Percentiles rank a stretch among this genome's conserved stretches.
Evolutionary conservation across 64 coral and sea anemone species (phyloP).

Genomic region (Stichodactyla mertensii): DNA sequence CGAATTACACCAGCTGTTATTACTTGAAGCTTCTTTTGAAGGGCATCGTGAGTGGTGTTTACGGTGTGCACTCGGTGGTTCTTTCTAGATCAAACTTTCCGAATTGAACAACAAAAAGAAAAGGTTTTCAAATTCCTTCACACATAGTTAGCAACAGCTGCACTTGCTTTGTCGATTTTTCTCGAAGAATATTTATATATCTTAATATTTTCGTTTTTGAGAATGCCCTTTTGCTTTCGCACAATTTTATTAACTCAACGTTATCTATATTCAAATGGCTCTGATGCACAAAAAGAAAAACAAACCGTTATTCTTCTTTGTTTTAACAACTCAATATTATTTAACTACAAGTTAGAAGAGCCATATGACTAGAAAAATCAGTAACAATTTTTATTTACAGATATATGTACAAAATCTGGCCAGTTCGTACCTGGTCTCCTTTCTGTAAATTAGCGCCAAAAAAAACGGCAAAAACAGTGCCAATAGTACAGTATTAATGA

Average conservation of each 20-base stretch:
- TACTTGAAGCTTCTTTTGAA: too few relatives aligned
- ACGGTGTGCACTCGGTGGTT: not conserved
- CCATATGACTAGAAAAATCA: not conserved
- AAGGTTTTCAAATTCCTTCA: not conserved
- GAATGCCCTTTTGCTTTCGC: not conserved
- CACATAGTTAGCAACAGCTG: not conserved
- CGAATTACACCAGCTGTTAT: too few relatives aligned
- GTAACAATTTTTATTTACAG: not conserved
- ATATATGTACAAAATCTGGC: not conserved
- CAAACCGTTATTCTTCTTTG: not conserved
- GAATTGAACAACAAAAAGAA: not conserved
- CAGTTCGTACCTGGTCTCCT: not conserved
- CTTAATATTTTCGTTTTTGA: not conserved
- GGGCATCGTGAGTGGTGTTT: not conserved
- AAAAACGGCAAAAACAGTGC: not conserved
- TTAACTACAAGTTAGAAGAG: not conserved
- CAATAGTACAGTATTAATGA: not conserved
- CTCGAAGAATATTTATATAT: not conserved
- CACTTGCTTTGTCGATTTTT: not conserved
- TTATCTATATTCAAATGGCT: not conserved
- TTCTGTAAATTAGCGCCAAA: not conserved
- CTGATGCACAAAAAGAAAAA: not conserved
- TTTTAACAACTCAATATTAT: slow-evolving; percentile 3
- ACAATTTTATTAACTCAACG: not conserved
- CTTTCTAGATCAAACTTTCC: too few relatives aligned